Evolutionary conservation across 1,140 invertebrate genomes (phyloP).

Genomic region (Tetramorium parvispinum): DNA sequence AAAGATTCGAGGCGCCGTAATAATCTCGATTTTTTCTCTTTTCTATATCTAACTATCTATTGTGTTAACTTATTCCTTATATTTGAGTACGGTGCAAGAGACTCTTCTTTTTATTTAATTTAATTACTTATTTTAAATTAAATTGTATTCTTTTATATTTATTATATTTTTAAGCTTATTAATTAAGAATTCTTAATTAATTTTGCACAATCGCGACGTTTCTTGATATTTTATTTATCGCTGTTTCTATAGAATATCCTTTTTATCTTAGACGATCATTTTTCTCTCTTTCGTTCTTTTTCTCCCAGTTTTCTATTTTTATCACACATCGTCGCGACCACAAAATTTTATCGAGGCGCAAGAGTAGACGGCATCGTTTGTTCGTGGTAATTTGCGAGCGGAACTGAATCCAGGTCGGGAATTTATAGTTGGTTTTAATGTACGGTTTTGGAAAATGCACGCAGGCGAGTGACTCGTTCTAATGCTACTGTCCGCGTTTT

Average conservation of each 20-base stretch:
- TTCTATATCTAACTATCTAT: not conserved
- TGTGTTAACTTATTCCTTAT: not conserved
- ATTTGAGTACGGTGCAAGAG: not conserved
- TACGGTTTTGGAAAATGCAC: conserved; percentile 58
- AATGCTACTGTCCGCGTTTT: conserved; percentile 44
- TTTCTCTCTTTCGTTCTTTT: not conserved
- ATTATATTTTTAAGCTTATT: not conserved
- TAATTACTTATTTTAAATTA: not conserved
- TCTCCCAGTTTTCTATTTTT: conserved; percentile 11
- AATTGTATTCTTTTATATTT: not conserved
- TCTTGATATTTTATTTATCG: not conserved
- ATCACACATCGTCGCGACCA: conserved; percentile 28
- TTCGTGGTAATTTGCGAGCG: conserved; percentile 56
- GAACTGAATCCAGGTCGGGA: conserved; percentile 43
- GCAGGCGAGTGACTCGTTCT: conserved; percentile 52
- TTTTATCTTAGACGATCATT: conserved; percentile 9
- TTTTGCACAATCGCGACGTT: not conserved
- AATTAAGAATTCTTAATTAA: not conserved
- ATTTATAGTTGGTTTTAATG: conserved; percentile 58
- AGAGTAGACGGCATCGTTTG: conserved; percentile 46
- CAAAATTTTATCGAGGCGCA: conserved; percentile 52
- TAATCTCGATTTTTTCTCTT: not conserved
- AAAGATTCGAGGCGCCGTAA: not conserved
- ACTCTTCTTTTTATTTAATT: not conserved
- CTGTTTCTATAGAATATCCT: not conserved